These are phyloP conservation scores for Puntigrus tetrazona DNA, from an alignment of 2,113 vertebrate species.

Conservation along the genomic window DNA sequence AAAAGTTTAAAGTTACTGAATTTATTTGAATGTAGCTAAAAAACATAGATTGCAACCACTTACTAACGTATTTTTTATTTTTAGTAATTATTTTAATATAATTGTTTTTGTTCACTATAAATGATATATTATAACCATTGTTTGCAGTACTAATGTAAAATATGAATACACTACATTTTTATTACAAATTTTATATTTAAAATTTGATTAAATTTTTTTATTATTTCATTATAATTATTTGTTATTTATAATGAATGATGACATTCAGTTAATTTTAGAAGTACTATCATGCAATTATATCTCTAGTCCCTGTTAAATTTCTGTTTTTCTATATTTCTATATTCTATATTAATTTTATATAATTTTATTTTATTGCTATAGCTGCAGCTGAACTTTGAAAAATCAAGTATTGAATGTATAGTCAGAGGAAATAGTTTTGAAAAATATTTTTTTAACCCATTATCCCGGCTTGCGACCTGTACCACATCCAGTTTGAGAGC, in stretches of 20 bases:
- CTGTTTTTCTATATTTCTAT: background rate
- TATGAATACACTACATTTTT: background rate
- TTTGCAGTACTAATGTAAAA: background rate
- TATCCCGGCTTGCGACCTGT: background rate
- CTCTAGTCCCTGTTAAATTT: no score
- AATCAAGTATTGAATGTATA: background rate
- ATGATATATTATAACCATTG: background rate
- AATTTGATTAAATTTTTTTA: no score
- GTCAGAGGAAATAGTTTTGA: background rate
- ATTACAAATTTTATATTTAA: no score
- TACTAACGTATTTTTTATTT: background rate
- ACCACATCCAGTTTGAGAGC: background rate
- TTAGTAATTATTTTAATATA: background rate
- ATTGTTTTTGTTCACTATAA: background rate
- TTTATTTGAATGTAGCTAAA: no score
- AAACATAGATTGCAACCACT: no score
- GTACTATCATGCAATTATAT: background rate
- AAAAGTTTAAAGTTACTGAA: no score
- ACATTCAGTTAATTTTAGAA: background rate
- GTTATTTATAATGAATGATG: background rate
- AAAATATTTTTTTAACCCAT: background rate
- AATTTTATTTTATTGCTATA: background rate
- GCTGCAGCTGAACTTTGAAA: background rate
- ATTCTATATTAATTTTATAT: background rate
- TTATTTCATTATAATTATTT: background rate